Evolutionary conservation across 30 jellyfish, hydroid and myxozoan species (phyloP), one percentile per base, ranked within the genome.

Genomic region (Hydractinia symbiolongicarpus): DNA sequence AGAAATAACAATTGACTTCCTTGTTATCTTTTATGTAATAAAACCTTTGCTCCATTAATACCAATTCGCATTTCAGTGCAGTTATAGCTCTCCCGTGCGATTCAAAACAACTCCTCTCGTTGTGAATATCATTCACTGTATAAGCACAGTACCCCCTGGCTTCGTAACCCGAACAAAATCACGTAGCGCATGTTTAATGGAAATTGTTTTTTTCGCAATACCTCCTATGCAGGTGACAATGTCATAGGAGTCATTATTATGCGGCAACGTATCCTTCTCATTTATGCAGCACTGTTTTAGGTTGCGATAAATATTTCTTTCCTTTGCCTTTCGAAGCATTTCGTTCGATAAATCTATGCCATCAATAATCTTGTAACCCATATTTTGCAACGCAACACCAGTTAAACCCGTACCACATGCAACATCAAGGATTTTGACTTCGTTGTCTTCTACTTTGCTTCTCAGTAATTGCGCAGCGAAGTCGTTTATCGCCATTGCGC

Each of bases 71-170:
- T 64, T 64, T 64, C 16, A n/a, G 52, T 64, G 19, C 74, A 44
- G 19, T 64, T 51, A 64, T 64, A 51, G 6, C 74, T 51, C 4
- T 64, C 19, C 74, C 74, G 9, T n/a, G 40, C 9, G 40, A 44
- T n/a, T 64, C 74, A 5, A 64, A n/a, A 13, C 19, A 64, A 64
- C 74, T 51, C 9, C 52, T n/a, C 40, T 64, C 74, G 6, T 64
- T 64, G 19, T 64, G 19, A 6, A 64, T 64, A 64, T 64, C 74
- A 44, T 44, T 44, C 8, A 64, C 40, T 44, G 19, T 64, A 13
- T n/a, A 64, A 51, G 40, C 40, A 64, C 74, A 64, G 40, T 64
- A 64, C 74, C 74, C 74, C 74, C 74, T 64, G 74, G 74, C 40
- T 64, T 64, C 17, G 74, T 64, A n/a, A 51, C 74, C 40, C 74